These are phyloP conservation scores for Antennarius striatus DNA, from an alignment of 2,113 vertebrate genomes.

Conservation along the genomic window DNA sequence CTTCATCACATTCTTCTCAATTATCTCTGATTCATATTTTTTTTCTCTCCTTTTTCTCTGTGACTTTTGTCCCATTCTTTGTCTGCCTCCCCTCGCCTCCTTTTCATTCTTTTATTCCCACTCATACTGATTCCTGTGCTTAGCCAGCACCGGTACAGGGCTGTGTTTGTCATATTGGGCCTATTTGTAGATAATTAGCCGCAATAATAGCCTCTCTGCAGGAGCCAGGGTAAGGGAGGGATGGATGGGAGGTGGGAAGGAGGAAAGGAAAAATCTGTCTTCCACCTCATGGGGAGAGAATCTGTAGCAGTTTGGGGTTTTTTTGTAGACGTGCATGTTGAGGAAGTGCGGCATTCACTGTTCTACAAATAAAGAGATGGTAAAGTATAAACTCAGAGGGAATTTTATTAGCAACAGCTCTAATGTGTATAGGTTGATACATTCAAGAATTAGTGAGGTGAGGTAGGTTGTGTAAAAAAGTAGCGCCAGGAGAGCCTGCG, in stretches of 20 bases:
- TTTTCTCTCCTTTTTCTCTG: slow-evolving; percentile 1
- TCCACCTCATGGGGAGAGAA: slow-evolving; percentile 71
- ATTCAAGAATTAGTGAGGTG: slow-evolving; percentile 48
- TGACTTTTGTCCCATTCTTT: slow-evolving; percentile 63
- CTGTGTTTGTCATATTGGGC: slow-evolving; percentile 76
- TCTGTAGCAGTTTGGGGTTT: slow-evolving; percentile 26
- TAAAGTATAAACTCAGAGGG: slow-evolving; percentile 36
- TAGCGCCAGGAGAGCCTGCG: slow-evolving; percentile 54
- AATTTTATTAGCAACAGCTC: slow-evolving; percentile 44
- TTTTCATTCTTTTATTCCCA: slow-evolving; percentile 51
- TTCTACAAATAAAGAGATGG: slow-evolving; percentile 53
- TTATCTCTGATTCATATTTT: slow-evolving; percentile 53
- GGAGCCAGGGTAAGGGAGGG: slow-evolving; percentile 65
- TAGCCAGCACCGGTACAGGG: slow-evolving; percentile 57
- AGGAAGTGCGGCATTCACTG: slow-evolving; percentile 36
- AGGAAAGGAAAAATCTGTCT: slow-evolving; percentile 60
- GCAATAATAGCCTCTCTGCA: slow-evolving; percentile 77
- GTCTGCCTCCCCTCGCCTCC: slow-evolving; percentile 38
- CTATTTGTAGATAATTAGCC: slow-evolving; percentile 82
- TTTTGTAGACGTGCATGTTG: slow-evolving; percentile 53
- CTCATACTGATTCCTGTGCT: slow-evolving; percentile 63
- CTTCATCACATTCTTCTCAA: slow-evolving; percentile 53
- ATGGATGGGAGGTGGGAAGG: slow-evolving; percentile 46
- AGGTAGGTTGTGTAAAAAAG: slow-evolving; percentile 56
- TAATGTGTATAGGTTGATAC: slow-evolving; percentile 42